Base-by-base conservation (phyloP, 2,888 invertebrate genomes). In the Zhengitettix transpicula region DNA sequence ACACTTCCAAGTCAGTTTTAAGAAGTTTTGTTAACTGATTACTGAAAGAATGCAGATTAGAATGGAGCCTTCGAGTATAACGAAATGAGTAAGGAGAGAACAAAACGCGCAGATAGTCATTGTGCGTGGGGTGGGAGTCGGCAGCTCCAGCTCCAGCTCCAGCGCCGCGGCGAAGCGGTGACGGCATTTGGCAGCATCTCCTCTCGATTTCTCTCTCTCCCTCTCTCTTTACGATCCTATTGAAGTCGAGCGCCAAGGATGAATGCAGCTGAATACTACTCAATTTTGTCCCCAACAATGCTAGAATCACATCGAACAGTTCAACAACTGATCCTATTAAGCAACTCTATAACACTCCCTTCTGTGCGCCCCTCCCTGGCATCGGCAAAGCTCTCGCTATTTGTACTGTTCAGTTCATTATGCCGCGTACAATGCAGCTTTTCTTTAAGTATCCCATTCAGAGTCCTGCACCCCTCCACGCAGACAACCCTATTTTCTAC, bases 401-500 rank as follows among this genome's bases (percentile, higher is more conserved):
- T 62, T 63, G 65, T 61, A 63, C 61, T 63, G 65, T 64, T 62
- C 64, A 62, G 62, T 65, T 64, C 64, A 64, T 64, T 64, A 64
- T 64, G 62, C 47, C 52, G 59, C 62, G 60, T 58, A 64, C 64
- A 64, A 64, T 64, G 63, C 58, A 56, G 60, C 64, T 61, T 64
- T 62, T 64, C 62, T 62, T 64, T 64, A 64, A 64, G 64, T 60
- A 63, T 62, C 60, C 64, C 28, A 63, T 63, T 63, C 62, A 63
- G 79, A 70, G 74, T 77, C 76, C 74, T 74, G 73, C 75, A 76
- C 67, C 72, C 71, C 72, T 74, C 74, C 74, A 57, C 58, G 17
- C 56, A 55, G 44, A 58, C 58, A 62, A 58, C 60, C 60, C 58
- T 60, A 58, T 62, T 60, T 62, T 56, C 54, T 15, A 56, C 58